Percentiles rank a stretch among this genome's conserved stretches.
Conservation (phyloP, 2,797 vertebrate species). For the Macropus fuliginosus region DNA sequence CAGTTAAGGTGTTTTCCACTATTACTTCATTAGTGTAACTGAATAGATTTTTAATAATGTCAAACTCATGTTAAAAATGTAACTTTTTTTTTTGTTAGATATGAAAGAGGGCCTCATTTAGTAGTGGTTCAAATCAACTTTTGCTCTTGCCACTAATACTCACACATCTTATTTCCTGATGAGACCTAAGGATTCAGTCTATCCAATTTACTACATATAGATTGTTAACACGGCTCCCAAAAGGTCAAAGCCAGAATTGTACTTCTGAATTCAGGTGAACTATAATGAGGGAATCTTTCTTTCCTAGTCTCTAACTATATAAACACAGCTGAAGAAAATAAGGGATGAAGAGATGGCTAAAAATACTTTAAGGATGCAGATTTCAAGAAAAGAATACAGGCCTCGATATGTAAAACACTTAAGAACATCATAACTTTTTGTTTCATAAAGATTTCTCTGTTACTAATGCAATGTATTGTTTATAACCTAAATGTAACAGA, state of each 20-base stretch:
- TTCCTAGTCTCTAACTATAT: neutral
- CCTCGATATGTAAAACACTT: constrained; percentile 36
- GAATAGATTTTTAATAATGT: neutral
- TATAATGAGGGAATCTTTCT: constrained; percentile 43
- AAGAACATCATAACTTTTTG: constrained; percentile 29
- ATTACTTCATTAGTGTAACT: neutral
- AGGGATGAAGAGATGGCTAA: neutral
- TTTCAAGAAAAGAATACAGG: neutral
- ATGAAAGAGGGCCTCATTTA: neutral
- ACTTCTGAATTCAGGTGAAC: constrained; percentile 44
- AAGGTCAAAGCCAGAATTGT: neutral
- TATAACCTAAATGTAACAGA: constrained; percentile 52
- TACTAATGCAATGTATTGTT: constrained; percentile 8
- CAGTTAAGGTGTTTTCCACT: neutral
- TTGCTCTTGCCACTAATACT: constrained; percentile 37
- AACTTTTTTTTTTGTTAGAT: neutral
- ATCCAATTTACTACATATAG: constrained; percentile 37
- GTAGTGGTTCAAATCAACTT: neutral
- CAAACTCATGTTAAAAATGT: neutral
- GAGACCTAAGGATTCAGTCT: constrained; percentile 50
- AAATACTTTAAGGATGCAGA: neutral
- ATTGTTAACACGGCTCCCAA: constrained; percentile 2
- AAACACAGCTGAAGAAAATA: constrained; percentile 13
- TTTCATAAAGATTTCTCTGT: constrained; percentile 30
- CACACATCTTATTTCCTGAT: neutral